These are phyloP conservation scores for Drosophila stalkeri DNA, from an alignment of 2,888 invertebrate species.

Conservation along the genomic window DNA sequence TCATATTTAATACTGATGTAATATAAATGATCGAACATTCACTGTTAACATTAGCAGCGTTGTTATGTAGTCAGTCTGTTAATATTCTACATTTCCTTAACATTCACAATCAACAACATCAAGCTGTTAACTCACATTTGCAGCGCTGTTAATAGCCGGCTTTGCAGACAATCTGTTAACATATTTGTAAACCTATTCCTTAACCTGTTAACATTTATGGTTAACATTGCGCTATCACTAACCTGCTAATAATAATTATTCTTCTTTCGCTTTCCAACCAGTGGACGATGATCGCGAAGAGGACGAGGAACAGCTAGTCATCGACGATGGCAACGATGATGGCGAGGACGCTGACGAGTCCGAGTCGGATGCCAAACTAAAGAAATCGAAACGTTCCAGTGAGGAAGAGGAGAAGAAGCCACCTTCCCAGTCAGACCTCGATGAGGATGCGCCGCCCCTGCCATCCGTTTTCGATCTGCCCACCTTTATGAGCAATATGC, in stretches of 20 bases:
- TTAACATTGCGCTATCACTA: too few species aligned
- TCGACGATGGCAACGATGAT: conserved; percentile 83
- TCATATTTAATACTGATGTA: too few species aligned
- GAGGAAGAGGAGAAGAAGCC: conserved; percentile 20
- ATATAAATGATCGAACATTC: not conserved
- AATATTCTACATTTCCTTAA: not conserved
- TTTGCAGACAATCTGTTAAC: not conserved
- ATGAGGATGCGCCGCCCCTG: conserved; percentile 47
- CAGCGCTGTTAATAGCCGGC: not conserved
- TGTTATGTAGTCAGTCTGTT: not conserved
- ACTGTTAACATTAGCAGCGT: not conserved
- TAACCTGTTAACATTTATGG: too few species aligned
- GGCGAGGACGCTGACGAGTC: conserved; percentile 42
- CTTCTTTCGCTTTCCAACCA: conserved; percentile 22
- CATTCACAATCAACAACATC: not conserved
- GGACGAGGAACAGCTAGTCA: conserved; percentile 85
- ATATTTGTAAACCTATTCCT: not conserved
- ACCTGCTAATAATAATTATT: too few species aligned
- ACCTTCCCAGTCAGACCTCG: not conserved
- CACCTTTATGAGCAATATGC: conserved; percentile 69
- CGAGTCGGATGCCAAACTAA: conserved; percentile 57
- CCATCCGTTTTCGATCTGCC: conserved; percentile 72
- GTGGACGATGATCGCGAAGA: conserved; percentile 87
- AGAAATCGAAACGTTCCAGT: conserved; percentile 28
- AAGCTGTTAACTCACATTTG: not conserved